Evolutionary conservation across 2,888 invertebrate genomes (phyloP).

Genomic region (Marasmarcha lunaedactyla): DNA sequence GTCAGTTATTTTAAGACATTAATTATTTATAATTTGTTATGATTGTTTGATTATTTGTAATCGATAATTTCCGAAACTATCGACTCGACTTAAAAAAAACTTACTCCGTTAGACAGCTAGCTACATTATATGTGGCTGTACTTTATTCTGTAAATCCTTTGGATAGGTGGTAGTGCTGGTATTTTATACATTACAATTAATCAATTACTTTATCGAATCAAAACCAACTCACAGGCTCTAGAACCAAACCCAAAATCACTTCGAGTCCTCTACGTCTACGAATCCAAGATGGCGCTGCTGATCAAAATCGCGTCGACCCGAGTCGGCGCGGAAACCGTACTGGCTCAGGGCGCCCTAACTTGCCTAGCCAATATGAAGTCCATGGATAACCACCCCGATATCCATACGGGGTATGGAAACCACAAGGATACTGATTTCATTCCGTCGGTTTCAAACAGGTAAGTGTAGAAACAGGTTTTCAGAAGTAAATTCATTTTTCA

Average conservation of each 20-base stretch:
- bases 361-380: constrained; percentile 75
- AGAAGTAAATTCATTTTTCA: too few species aligned
- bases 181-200: too few species aligned
- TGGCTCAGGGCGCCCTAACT: constrained; percentile 81
- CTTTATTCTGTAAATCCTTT: too few species aligned
- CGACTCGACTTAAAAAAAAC: too few species aligned
- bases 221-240: constrained; percentile 67
- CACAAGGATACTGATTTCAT: constrained; percentile 32
- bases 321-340: constrained; percentile 77
- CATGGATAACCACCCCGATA: constrained; percentile 80
- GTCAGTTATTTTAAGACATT: too few species aligned
- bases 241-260: constrained; percentile 76
- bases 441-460: constrained; percentile 41
- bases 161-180: too few species aligned
- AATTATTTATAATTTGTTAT: too few species aligned
- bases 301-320: constrained; percentile 76
- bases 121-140: too few species aligned
- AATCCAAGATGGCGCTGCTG: constrained; percentile 87
- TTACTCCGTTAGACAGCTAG: too few species aligned
- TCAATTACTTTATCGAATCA: too few species aligned
- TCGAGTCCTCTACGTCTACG: constrained; percentile 85
- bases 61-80: too few species aligned
- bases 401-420: constrained; percentile 30
- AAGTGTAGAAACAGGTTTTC: constrained; percentile 1
- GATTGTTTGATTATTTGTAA: too few species aligned